Percentiles rank a stretch among this genome's conserved stretches.
Evolutionary conservation across 2,888 invertebrate species (phyloP).

Genomic region (Scrobipalpa atriplicella): DNA sequence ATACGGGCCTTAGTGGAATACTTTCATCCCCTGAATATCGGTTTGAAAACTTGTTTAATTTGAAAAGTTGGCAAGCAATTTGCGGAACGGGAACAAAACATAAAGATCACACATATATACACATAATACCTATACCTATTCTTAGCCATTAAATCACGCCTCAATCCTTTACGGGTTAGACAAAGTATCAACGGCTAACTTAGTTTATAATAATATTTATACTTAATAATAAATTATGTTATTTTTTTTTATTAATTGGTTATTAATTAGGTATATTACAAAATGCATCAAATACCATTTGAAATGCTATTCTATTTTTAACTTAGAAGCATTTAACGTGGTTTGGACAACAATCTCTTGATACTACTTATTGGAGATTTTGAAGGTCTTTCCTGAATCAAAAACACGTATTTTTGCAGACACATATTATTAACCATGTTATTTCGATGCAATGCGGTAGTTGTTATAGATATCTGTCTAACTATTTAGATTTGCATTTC

Average conservation of each 20-base stretch:
- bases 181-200: too few relatives aligned
- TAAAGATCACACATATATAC: conserved; percentile 20
- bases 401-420: background rate
- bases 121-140: too few relatives aligned
- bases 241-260: too few relatives aligned
- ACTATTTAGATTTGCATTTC: too few relatives aligned
- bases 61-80: conserved; percentile 28
- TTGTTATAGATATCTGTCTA: background rate
- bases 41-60: conserved; percentile 31
- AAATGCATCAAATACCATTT: background rate
- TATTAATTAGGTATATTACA: background rate
- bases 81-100: conserved; percentile 19
- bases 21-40: conserved; percentile 26
- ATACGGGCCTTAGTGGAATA: too few relatives aligned
- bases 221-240: too few relatives aligned
- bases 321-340: background rate
- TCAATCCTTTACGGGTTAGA: too few relatives aligned
- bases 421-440: background rate
- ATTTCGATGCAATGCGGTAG: conserved; percentile 1
- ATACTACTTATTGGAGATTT: background rate
- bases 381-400: conserved; percentile 11
- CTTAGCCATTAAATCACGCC: too few relatives aligned
- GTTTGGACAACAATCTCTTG: conserved; percentile 13
- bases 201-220: too few relatives aligned
- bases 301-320: conserved; percentile 2